Conservation (phyloP, 2,113 vertebrate species). For the Ictalurus punctatus region DNA sequence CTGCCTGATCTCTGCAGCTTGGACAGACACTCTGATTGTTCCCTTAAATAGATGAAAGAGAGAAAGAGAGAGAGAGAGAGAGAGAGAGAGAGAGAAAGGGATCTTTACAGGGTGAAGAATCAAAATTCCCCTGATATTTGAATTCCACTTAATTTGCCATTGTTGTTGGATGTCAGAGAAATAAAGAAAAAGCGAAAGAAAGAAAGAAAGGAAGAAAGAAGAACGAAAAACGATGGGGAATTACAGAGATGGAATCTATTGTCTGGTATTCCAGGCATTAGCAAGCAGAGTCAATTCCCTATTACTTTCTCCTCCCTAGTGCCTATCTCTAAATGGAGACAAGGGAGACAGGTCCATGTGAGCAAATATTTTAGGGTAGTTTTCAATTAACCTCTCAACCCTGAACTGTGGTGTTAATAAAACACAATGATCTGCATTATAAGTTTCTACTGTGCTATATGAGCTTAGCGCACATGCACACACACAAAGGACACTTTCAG, state of each 20-base stretch:
- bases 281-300: conserved; percentile 53
- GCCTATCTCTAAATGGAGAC: not conserved
- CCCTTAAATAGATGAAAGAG: conserved; percentile 52
- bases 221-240: conserved; percentile 39
- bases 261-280: conserved; percentile 71
- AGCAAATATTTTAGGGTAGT: conserved; percentile 70
- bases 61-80: conserved; percentile 5
- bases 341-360: conserved; percentile 53
- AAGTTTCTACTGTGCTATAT: conserved; percentile 29
- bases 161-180: not conserved
- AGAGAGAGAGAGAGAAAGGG: not conserved
- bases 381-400: conserved; percentile 70
- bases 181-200: not conserved
- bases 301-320: conserved; percentile 55
- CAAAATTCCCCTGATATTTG: conserved; percentile 60
- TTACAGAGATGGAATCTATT: conserved; percentile 48
- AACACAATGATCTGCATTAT: conserved; percentile 61
- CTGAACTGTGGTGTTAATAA: conserved; percentile 64
- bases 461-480: conserved; percentile 1
- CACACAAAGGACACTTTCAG: not conserved
- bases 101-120: not conserved
- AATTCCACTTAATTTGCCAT: conserved; percentile 57
- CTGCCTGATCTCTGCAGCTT: conserved; percentile 52
- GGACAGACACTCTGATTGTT: conserved; percentile 54
- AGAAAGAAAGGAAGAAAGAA: conserved; percentile 24